A percentile compares a stretch with the other conserved stretches of the same genome.
These are phyloP conservation scores for Scaptodrosophila latifasciaeformis DNA, from an alignment of 2,888 invertebrate genomes.

Conservation along the genomic window DNA sequence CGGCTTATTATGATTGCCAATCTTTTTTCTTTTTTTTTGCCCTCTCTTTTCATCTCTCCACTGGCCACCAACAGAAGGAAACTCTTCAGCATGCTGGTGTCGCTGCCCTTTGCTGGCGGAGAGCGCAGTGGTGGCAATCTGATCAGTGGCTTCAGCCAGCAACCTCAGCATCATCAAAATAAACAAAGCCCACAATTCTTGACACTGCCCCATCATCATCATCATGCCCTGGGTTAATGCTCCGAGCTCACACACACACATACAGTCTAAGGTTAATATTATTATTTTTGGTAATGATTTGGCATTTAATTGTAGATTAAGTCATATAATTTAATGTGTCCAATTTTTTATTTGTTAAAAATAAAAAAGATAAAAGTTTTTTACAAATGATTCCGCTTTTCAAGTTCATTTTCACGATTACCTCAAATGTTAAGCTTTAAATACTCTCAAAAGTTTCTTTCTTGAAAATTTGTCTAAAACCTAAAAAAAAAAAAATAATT, in stretches of 20 bases:
- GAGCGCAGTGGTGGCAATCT: constrained; percentile 30
- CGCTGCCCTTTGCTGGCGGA: constrained; percentile 57
- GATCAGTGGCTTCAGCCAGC: constrained; percentile 40
- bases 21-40: constrained; percentile 9
- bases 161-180: neutral
- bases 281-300: neutral
- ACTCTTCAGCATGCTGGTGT: constrained; percentile 61
- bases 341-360: constrained; percentile 5
- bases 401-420: neutral
- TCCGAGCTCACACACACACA: constrained; percentile 8
- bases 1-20: constrained; percentile 37
- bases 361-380: neutral
- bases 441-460: too few relatives aligned
- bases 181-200: neutral
- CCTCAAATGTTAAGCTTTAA: neutral
- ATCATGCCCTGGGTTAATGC: constrained; percentile 24
- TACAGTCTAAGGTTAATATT: neutral
- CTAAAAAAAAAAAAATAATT: too few relatives aligned
- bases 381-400: neutral
- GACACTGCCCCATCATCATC: neutral
- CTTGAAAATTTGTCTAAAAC: too few relatives aligned
- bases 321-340: constrained; percentile 11
- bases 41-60: too few relatives aligned
- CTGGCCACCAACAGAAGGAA: constrained; percentile 48
- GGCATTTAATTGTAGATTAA: constrained; percentile 6